phyloP scores from a whole-genome alignment of 2,113 vertebrate genomes.

The Falcunculus frontatus region DNA sequence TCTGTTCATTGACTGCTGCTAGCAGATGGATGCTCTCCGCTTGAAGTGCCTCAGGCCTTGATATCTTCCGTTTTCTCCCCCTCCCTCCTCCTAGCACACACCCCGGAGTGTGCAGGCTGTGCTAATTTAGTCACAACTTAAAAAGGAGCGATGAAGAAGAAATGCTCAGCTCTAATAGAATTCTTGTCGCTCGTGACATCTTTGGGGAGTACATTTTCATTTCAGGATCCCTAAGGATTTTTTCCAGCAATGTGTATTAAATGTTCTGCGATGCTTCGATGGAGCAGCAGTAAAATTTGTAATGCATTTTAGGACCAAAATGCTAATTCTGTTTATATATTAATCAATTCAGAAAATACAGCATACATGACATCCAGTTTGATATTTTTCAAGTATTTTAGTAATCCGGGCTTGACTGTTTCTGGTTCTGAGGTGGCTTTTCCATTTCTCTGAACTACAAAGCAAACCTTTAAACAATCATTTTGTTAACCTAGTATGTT shows the following conservation, averaged over 20 bases:
- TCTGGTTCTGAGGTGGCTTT: not conserved
- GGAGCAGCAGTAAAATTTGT: not conserved
- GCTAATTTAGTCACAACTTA: constrained; percentile 53
- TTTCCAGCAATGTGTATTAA: not conserved
- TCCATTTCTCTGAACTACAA: not conserved
- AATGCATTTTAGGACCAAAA: not conserved
- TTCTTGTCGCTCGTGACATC: not conserved
- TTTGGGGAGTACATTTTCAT: constrained; percentile 7
- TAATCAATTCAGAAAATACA: not conserved
- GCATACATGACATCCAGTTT: not conserved
- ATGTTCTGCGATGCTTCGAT: not conserved
- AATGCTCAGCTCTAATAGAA: constrained; percentile 19
- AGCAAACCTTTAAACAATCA: not conserved
- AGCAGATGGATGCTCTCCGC: constrained; percentile 54
- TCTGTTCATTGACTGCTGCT: constrained; percentile 55
- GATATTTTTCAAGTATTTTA: not conserved
- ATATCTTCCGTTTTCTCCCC: constrained; percentile 3
- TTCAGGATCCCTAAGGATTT: not conserved
- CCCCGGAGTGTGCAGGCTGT: constrained; percentile 32
- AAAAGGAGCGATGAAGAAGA: constrained; percentile 42
- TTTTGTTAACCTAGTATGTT: not conserved
- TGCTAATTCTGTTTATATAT: not conserved
- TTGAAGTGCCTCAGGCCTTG: constrained; percentile 45
- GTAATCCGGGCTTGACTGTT: not conserved
- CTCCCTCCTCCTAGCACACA: constrained; percentile 12